A percentile compares a stretch with the other conserved stretches of the same genome.
Evolutionary conservation across 2,888 invertebrate genomes (phyloP).

Genomic region (Caenorhabditis panamensis): DNA sequence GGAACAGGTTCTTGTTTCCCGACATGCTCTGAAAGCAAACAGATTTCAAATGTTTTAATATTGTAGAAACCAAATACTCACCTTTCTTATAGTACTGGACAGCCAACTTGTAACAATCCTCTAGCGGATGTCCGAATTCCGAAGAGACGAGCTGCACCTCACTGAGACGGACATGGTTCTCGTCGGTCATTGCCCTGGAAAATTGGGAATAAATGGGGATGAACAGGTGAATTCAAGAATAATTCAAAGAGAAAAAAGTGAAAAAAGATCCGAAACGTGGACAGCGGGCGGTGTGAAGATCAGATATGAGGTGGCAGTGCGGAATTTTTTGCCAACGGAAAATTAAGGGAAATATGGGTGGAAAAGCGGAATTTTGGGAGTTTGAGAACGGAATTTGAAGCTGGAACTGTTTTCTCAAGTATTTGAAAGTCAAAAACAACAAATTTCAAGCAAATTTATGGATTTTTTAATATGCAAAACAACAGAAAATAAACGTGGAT

Average conservation of each 20-base stretch:
- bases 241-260: too few species aligned
- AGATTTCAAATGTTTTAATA: constrained; percentile 2
- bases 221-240: too few species aligned
- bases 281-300: constrained; percentile 1
- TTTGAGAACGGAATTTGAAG: not conserved
- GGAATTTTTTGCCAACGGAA: not conserved
- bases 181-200: too few species aligned
- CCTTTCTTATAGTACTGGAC: constrained; percentile 89
- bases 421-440: not conserved
- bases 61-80: too few species aligned
- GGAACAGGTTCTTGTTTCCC: constrained; percentile 72
- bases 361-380: not conserved
- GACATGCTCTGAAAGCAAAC: constrained; percentile 67
- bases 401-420: not conserved
- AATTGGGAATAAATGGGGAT: too few species aligned
- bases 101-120: constrained; percentile 92
- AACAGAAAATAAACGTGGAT: constrained; percentile 54
- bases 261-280: not conserved
- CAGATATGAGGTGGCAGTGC: constrained; percentile 22
- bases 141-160: constrained; percentile 69
- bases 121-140: constrained; percentile 83
- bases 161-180: constrained; percentile 67
- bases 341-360: not conserved
- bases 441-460: not conserved
- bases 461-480: constrained; percentile 7